Evolutionary conservation across 1,140 invertebrate species (phyloP).

Genomic region (Scaptomyza graminum): DNA sequence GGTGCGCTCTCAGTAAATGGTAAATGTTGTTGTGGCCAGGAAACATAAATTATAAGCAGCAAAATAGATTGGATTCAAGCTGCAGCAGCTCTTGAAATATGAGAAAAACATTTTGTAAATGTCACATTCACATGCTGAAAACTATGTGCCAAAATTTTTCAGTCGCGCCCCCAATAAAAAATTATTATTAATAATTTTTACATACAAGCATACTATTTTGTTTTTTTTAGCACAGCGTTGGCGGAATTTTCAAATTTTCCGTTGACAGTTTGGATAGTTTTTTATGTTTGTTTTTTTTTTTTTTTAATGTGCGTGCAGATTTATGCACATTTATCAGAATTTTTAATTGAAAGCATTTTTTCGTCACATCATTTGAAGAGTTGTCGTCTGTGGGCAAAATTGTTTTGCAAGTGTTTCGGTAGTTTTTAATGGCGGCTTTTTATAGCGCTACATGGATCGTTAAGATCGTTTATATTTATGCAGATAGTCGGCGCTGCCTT

Average conservation of each 20-base stretch:
- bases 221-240: constrained; percentile 26
- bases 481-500: constrained; percentile 2
- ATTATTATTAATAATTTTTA: constrained; percentile 48
- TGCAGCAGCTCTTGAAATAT: constrained; percentile 39
- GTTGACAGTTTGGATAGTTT: constrained; percentile 41
- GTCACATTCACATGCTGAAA: constrained; percentile 59
- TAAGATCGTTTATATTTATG: constrained; percentile 40
- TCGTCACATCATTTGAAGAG: constrained; percentile 37
- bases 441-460: constrained; percentile 32
- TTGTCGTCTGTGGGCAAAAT: constrained; percentile 9
- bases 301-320: constrained; percentile 45
- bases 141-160: constrained; percentile 46
- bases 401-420: constrained; percentile 42
- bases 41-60: constrained; percentile 56
- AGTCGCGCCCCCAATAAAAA: constrained; percentile 49
- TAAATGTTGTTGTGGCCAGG: constrained; percentile 28
- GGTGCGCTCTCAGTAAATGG: constrained; percentile 4
- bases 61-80: constrained; percentile 38
- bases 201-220: not conserved
- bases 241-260: constrained; percentile 29
- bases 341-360: constrained; percentile 25
- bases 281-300: too few relatives aligned
- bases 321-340: constrained; percentile 47
- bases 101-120: constrained; percentile 53
- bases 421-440: constrained; percentile 27